phyloP scores from a whole-genome alignment of 2,888 invertebrate genomes.

The Hydroisotoma schaefferi region DNA sequence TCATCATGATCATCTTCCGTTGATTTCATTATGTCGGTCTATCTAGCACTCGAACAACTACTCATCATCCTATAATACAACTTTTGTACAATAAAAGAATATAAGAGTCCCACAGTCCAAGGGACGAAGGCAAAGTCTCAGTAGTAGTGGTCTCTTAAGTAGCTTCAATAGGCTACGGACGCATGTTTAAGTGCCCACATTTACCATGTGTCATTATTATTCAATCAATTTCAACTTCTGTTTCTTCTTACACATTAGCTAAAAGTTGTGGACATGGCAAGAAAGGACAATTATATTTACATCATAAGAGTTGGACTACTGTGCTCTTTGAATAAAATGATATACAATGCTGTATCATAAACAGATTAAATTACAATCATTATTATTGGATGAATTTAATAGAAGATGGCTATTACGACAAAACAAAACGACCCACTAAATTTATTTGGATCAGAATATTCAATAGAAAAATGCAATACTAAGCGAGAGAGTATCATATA shows the following conservation, averaged over 20 bases:
- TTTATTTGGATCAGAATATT: too few relatives aligned
- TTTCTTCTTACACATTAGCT: neutral
- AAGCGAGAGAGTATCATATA: too few relatives aligned
- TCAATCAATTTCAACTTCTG: slow-evolving; percentile 6
- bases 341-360: neutral
- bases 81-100: too few relatives aligned
- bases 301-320: too few relatives aligned
- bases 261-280: too few relatives aligned
- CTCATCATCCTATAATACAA: neutral
- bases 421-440: too few relatives aligned
- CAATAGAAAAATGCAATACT: too few relatives aligned
- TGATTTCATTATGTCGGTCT: neutral
- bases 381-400: neutral
- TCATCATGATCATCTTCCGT: slow-evolving; percentile 13
- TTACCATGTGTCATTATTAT: slow-evolving; percentile 16
- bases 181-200: slow-evolving; percentile 15
- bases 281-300: too few relatives aligned
- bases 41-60: neutral
- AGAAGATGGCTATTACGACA: neutral
- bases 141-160: neutral
- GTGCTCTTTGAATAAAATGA: too few relatives aligned
- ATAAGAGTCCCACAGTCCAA: too few relatives aligned
- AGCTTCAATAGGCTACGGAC: slow-evolving; percentile 4
- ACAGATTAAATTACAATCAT: neutral
- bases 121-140: neutral